Percentiles rank a stretch among this genome's conserved stretches.
phyloP scores from a whole-genome alignment of 2,888 invertebrate species.

The Drosophila birchii region DNA sequence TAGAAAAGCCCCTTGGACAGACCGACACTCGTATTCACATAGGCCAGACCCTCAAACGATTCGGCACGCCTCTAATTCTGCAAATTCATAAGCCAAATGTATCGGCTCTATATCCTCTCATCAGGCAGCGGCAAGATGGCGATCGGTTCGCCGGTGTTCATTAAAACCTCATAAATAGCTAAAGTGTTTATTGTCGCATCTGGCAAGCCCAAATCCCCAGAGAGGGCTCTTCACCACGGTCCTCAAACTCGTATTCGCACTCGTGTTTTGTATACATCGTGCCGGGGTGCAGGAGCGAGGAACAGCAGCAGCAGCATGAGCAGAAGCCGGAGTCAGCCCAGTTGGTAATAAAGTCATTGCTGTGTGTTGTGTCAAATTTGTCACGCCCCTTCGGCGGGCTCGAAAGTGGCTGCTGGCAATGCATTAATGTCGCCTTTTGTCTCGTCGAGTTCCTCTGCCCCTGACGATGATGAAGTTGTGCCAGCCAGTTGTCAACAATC shows the following conservation, averaged over 20 bases:
- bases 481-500: constrained; percentile 71
- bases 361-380: constrained; percentile 73
- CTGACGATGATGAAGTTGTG: constrained; percentile 72
- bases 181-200: constrained; percentile 78
- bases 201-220: constrained; percentile 62
- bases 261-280: constrained; percentile 58
- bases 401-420: constrained; percentile 62
- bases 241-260: constrained; percentile 26
- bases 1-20: constrained; percentile 51
- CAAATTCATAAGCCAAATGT: constrained; percentile 77
- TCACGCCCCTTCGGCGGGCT: constrained; percentile 79
- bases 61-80: constrained; percentile 74
- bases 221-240: constrained; percentile 53
- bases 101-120: constrained; percentile 65
- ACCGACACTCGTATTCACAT: constrained; percentile 21
- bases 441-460: constrained; percentile 36
- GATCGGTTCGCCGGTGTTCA: constrained; percentile 56
- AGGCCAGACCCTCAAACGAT: constrained; percentile 46
- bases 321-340: constrained; percentile 35
- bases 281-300: constrained; percentile 11
- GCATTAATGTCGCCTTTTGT: constrained; percentile 78
- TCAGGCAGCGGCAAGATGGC: constrained; percentile 70
- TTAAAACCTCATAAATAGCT: constrained; percentile 81
- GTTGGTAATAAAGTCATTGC: constrained; percentile 81
- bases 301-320: constrained; percentile 1